A percentile compares a stretch with the other conserved stretches of the same genome.
Conservation (phyloP, 1,140 invertebrate species). For the Microplitis mediator region DNA sequence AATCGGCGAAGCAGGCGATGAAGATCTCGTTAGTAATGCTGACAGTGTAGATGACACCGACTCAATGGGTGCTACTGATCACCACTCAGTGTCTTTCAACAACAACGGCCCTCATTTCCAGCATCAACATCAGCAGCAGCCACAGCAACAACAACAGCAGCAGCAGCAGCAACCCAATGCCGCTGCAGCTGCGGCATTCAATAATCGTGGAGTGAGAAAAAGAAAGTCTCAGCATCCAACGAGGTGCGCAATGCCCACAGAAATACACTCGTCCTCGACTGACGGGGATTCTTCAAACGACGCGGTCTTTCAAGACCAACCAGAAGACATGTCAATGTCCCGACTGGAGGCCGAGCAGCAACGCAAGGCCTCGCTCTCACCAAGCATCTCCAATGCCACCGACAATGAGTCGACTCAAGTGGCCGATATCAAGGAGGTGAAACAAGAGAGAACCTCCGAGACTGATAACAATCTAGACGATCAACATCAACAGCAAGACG, state of each 20-base stretch:
- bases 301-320: slow-evolving; percentile 65
- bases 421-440: slow-evolving; percentile 28
- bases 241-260: slow-evolving; percentile 71
- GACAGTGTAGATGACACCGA: slow-evolving; percentile 75
- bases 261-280: slow-evolving; percentile 67
- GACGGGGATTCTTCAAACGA: slow-evolving; percentile 73
- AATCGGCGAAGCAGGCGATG: slow-evolving; percentile 69
- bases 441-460: neutral
- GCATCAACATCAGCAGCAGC: neutral
- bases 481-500: slow-evolving; percentile 42
- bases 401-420: slow-evolving; percentile 40
- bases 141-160: too few species aligned
- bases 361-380: slow-evolving; percentile 44
- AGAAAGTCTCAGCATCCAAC: slow-evolving; percentile 92
- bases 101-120: slow-evolving; percentile 37
- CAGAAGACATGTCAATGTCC: slow-evolving; percentile 67
- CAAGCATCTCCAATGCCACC: slow-evolving; percentile 29
- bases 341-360: slow-evolving; percentile 51
- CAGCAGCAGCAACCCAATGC: too few species aligned
- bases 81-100: slow-evolving; percentile 45
- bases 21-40: slow-evolving; percentile 69
- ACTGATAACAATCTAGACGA: slow-evolving; percentile 31
- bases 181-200: slow-evolving; percentile 24
- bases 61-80: slow-evolving; percentile 59
- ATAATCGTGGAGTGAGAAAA: slow-evolving; percentile 68